Evolutionary conservation across 2,797 vertebrate genomes (phyloP).

Genomic region (Molossus molossus): DNA sequence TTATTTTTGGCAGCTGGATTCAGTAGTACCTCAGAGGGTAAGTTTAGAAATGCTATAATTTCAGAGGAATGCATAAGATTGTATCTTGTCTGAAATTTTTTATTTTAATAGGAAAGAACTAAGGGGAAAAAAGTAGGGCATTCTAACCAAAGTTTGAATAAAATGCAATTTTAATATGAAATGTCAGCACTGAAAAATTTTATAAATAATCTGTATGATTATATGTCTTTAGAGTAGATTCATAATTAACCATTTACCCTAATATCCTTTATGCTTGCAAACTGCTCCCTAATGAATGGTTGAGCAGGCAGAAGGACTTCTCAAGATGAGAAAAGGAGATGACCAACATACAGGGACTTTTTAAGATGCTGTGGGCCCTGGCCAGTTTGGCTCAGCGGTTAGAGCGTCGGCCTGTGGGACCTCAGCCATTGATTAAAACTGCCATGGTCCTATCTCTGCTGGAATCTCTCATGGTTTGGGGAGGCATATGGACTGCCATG

Average conservation of each 20-base stretch:
- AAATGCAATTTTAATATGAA: conserved; percentile 62
- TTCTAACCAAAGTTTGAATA: conserved; percentile 56
- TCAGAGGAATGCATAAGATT: conserved; percentile 47
- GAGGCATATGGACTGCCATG: background rate
- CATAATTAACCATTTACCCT: conserved; percentile 60
- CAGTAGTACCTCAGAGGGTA: conserved; percentile 46
- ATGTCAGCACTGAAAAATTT: conserved; percentile 58
- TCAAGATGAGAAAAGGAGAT: conserved; percentile 31
- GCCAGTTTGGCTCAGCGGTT: too few relatives aligned
- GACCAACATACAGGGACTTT: background rate
- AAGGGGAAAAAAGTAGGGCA: background rate
- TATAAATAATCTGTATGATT: conserved; percentile 61
- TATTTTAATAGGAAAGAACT: conserved; percentile 47
- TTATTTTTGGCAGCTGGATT: conserved; percentile 32
- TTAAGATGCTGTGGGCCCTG: conserved; percentile 1
- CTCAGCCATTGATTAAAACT: background rate
- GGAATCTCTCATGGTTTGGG: background rate
- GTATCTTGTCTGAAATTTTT: conserved; percentile 31
- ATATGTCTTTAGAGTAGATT: conserved; percentile 49
- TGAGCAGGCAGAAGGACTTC: conserved; percentile 4
- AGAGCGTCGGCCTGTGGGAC: background rate
- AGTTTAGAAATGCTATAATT: conserved; percentile 52
- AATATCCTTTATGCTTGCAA: conserved; percentile 44
- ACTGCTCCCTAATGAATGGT: conserved; percentile 46
- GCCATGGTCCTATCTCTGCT: background rate